phyloP scores from a whole-genome alignment of 2,113 vertebrate species.

The Lates calcarifer region DNA sequence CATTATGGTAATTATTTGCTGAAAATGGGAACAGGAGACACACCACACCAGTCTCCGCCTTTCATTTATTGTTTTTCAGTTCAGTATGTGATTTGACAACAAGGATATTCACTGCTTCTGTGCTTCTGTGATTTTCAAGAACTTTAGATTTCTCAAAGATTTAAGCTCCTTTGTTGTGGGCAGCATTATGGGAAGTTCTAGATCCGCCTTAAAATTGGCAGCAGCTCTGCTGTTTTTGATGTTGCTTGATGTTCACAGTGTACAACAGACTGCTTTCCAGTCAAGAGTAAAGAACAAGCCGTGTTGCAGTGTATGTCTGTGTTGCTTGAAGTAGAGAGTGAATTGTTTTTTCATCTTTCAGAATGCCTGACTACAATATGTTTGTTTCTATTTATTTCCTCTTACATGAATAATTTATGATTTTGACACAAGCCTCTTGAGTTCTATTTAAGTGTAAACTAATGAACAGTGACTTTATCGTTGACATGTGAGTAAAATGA shows the following conservation, averaged over 20 bases:
- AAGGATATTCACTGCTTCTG: not conserved
- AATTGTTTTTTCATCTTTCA: constrained; percentile 29
- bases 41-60: not conserved
- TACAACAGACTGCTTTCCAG: constrained; percentile 25
- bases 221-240: constrained; percentile 29
- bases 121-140: constrained; percentile 32
- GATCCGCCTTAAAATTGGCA: constrained; percentile 41
- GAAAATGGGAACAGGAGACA: not conserved
- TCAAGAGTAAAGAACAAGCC: constrained; percentile 27
- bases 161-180: constrained; percentile 44
- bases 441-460: constrained; percentile 55
- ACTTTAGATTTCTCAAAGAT: constrained; percentile 23
- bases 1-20: not conserved
- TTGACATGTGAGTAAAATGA: constrained; percentile 73
- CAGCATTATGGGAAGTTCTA: constrained; percentile 25
- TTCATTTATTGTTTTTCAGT: constrained; percentile 2
- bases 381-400: constrained; percentile 58
- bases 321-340: constrained; percentile 35
- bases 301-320: constrained; percentile 20
- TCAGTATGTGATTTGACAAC: not conserved
- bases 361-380: constrained; percentile 44
- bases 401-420: constrained; percentile 54
- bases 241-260: constrained; percentile 42
- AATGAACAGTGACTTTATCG: constrained; percentile 63
- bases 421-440: constrained; percentile 28